Conservation (phyloP, 2,888 invertebrate species). For the Lepeophtheirus nordmannii region DNA sequence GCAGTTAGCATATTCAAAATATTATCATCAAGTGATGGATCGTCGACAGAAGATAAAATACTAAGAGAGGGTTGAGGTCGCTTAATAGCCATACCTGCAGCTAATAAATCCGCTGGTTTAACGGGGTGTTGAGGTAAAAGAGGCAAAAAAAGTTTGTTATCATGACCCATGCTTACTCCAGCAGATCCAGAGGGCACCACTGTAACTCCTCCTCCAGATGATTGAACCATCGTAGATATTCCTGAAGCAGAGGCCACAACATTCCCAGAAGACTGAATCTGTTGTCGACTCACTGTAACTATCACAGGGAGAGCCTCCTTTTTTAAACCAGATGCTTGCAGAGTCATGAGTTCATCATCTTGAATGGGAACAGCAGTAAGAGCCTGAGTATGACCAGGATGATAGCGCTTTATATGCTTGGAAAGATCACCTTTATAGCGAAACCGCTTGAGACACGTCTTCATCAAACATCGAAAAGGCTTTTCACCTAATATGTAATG, state of each 20-base stretch:
- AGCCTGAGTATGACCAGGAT: slow-evolving; percentile 20
- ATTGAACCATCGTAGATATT: too few relatives aligned
- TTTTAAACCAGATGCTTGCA: not conserved
- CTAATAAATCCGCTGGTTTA: slow-evolving; percentile 7
- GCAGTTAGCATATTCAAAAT: slow-evolving; percentile 16
- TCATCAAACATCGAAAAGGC: slow-evolving; percentile 23
- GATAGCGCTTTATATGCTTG: slow-evolving; percentile 23
- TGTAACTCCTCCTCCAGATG: not conserved
- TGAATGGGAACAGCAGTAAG: slow-evolving; percentile 23
- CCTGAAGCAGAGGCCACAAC: too few relatives aligned
- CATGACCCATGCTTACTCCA: not conserved
- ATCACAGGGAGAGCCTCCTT: not conserved
- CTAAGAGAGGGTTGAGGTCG: not conserved
- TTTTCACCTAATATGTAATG: slow-evolving; percentile 21
- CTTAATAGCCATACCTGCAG: not conserved
- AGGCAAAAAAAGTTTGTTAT: slow-evolving; percentile 16
- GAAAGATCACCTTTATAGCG: slow-evolving; percentile 24
- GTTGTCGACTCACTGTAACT: not conserved
- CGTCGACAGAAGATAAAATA: not conserved
- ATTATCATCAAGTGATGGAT: slow-evolving; percentile 23
- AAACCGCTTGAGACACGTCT: slow-evolving; percentile 23
- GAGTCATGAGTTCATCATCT: slow-evolving; percentile 18
- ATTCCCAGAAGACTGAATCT: too few relatives aligned
- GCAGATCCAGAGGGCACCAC: not conserved
- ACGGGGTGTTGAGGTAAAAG: slow-evolving; percentile 20